Percentiles rank a stretch among this genome's conserved stretches.
Evolutionary conservation across 2,113 vertebrate genomes (phyloP).

Genomic region (Charina bottae): DNA sequence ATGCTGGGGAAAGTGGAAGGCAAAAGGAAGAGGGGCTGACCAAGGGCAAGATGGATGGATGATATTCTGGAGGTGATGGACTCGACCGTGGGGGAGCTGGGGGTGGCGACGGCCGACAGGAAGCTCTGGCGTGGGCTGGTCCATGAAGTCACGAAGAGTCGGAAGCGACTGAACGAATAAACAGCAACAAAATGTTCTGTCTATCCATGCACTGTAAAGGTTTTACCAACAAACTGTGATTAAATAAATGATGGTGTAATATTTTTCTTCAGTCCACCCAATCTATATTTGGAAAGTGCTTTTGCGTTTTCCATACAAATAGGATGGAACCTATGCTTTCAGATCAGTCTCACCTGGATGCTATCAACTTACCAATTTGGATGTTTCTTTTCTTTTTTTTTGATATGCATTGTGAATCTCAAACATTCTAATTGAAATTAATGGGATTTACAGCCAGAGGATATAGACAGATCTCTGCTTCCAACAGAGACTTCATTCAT

Average conservation of each 20-base stretch:
- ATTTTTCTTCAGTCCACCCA: background rate
- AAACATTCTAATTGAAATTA: background rate
- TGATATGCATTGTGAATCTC: conserved; percentile 18
- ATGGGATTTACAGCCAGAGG: background rate
- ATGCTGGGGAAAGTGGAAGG: too few relatives aligned
- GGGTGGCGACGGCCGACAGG: too few relatives aligned
- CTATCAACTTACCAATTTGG: background rate
- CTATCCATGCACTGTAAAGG: background rate
- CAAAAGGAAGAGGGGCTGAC: too few relatives aligned
- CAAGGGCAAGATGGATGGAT: too few relatives aligned
- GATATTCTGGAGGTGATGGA: too few relatives aligned
- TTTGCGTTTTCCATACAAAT: background rate
- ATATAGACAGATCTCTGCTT: background rate
- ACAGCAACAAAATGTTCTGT: too few relatives aligned
- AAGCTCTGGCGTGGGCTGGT: too few relatives aligned
- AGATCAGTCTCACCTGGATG: background rate
- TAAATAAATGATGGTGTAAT: background rate
- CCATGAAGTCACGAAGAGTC: too few relatives aligned
- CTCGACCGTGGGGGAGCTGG: too few relatives aligned
- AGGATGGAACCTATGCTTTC: background rate
- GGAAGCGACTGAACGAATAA: too few relatives aligned
- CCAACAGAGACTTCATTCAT: background rate
- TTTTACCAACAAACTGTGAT: background rate
- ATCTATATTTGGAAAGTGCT: background rate
- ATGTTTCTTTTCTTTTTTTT: background rate